Evolutionary conservation across 1,140 invertebrate species (phyloP), one percentile per base, ranked within the genome.

Genomic region (Micrasema longulum): DNA sequence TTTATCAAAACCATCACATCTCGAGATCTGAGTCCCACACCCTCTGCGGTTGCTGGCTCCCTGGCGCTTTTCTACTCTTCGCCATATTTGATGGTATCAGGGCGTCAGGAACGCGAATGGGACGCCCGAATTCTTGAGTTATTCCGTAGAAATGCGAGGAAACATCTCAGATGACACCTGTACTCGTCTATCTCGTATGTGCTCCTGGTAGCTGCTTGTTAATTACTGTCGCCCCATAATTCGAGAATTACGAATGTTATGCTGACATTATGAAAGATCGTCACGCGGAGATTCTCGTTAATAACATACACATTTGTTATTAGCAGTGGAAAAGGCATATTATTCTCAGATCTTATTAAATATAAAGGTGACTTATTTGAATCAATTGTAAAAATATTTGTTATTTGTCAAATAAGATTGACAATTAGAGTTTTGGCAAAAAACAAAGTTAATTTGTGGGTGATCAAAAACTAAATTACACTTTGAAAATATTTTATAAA

Each of bases 1-100:
- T 64, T 47, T 64, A 66, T 66, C 64, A 66, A 66, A 66, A 53
- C 47, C 64, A 64, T 64, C 60, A 45, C 60, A 64, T 64, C 60
- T 64, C 43, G 43, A 64, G 60, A 64, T 64, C 60, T 64, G 38
- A 11, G 43, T 14, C 60, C 26, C 60, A 64, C 60, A 64, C 60
- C 60, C 60, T 47, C 11, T 47, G 60, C 43, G 60, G 60, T 64
- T 64, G 2, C 41, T 10, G 23, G 14, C 23, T 47, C 41, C 38
- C 41, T 41, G 60, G 53, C 55, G 36, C 36, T 35, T 43, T 64
- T 47, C 60, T 22, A n/a, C 31, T 12, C 43, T 36, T 11, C 55
- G 55, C 55, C 55, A 60, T 60, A 35, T 64, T 64, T 64, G 60
- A 64, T 45, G 43, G 60, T 64, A 64, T 47, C 60, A 64, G 60